Evolutionary conservation across 2,888 invertebrate genomes (phyloP), one percentile per base, ranked within the genome.

Genomic region (Drosophila cracens): DNA sequence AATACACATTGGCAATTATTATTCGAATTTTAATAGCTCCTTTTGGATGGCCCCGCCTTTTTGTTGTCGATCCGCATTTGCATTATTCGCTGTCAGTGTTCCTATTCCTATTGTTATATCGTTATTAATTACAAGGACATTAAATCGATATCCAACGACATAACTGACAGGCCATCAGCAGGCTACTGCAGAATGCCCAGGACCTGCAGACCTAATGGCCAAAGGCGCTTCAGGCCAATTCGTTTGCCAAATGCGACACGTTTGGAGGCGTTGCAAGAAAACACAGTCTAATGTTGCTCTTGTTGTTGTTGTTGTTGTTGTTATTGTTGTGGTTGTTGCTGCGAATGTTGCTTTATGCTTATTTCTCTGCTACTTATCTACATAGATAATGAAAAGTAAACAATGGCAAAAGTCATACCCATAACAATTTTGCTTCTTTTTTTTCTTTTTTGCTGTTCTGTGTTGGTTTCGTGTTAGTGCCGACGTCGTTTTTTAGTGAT

Each of bases 331-430:
- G 21, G 21, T 1, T 21, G 4, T 16, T 46, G 51, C 53, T 36
- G 52, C 21, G 25, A 25, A 25, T 74, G 74, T 66, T 68, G 73
- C 65, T 72, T 86, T 77, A 81, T 79, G 82, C 70, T 69, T 76
- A 76, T 79, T 83, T 72, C 67, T 11, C 75, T 61, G 70, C 84
- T 62, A 71, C 89, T 89, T 89, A 87, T 87, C 87, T 83, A 68
- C 75, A 76, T 72, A 88, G 90, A 88, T 87, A 87, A 87, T 87
- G 88, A 89, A 87, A 88, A 74, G 73, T 76, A 87, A 87, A 87
- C 88, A 89, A 86, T 77, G 73, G 54, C 63, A 81, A 54, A 61
- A 74, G 57, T 40, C 72, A 70, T 53, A 38, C 56, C 75, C 77
- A 72, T 36, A 63, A 69, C 54, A 54, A 64, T 76, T 68, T 61